Conservation (phyloP, 2,113 vertebrate species). For the Colaptes auratus region DNA sequence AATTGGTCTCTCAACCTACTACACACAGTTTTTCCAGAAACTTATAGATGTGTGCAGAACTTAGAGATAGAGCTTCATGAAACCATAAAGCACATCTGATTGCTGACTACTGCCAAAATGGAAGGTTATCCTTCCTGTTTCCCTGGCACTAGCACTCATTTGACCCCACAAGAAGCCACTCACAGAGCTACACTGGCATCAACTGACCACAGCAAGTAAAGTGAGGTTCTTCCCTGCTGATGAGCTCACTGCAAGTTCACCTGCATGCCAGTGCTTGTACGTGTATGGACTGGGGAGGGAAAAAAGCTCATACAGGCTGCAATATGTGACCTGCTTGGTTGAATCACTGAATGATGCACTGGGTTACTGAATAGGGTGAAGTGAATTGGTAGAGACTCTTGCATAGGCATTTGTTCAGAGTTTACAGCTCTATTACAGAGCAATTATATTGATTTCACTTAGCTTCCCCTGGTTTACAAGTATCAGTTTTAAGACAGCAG, state of each 20-base stretch:
- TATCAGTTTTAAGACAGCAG: background rate
- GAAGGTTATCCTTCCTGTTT: background rate
- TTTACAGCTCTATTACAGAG: background rate
- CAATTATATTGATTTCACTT: background rate
- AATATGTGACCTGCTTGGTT: accelerated
- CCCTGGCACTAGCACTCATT: background rate
- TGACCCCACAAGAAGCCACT: background rate
- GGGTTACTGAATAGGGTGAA: background rate
- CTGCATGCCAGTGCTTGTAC: background rate
- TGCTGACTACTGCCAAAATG: background rate
- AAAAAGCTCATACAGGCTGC: background rate
- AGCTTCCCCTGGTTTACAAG: background rate
- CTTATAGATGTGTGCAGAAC: background rate
- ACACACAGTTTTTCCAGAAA: background rate
- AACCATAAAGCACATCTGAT: background rate
- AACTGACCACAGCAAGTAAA: background rate
- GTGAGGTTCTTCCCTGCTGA: background rate
- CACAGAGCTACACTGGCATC: background rate
- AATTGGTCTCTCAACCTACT: no score
- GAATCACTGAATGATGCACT: background rate
- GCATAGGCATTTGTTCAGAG: background rate
- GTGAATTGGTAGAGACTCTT: background rate
- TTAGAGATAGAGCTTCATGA: background rate
- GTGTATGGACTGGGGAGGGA: background rate
- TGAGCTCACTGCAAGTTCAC: background rate